phyloP scores from a whole-genome alignment of 2,113 vertebrate genomes.

The Anolis sagrei region DNA sequence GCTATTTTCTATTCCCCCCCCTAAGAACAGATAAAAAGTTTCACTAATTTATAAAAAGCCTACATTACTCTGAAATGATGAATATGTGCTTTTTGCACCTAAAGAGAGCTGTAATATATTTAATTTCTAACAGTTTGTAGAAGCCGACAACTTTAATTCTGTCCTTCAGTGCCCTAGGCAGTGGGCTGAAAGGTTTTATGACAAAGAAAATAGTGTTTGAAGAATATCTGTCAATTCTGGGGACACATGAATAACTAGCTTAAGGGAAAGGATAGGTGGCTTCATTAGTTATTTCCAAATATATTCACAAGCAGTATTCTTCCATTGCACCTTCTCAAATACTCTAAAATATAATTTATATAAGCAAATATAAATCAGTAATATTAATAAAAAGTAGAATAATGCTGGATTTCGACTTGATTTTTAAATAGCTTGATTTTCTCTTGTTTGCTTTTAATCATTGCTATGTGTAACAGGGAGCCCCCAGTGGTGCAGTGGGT shows the following conservation, averaged over 20 bases:
- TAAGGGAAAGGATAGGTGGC: neutral
- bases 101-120: neutral
- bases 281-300: conserved; percentile 38
- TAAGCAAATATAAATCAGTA: conserved; percentile 12
- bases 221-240: conserved; percentile 29
- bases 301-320: conserved; percentile 1
- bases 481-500: too few relatives aligned
- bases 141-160: conserved; percentile 59
- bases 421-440: conserved; percentile 24
- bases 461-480: too few relatives aligned
- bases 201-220: neutral
- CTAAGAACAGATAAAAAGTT: conserved; percentile 60
- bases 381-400: conserved; percentile 16
- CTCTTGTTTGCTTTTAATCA: conserved; percentile 11
- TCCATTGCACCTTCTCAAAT: neutral
- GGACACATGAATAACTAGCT: conserved; percentile 34
- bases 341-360: conserved; percentile 18
- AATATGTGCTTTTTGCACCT: conserved; percentile 54
- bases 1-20: conserved; percentile 45
- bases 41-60: conserved; percentile 52
- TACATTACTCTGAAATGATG: conserved; percentile 40
- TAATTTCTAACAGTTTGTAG: conserved; percentile 54
- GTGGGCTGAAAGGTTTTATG: conserved; percentile 45
- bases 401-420: neutral
- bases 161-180: conserved; percentile 22